A percentile compares a stretch with the other conserved stretches of the same genome.
phyloP scores from a whole-genome alignment of 2,888 invertebrate species.

The Scrobipalpa atriplicella region DNA sequence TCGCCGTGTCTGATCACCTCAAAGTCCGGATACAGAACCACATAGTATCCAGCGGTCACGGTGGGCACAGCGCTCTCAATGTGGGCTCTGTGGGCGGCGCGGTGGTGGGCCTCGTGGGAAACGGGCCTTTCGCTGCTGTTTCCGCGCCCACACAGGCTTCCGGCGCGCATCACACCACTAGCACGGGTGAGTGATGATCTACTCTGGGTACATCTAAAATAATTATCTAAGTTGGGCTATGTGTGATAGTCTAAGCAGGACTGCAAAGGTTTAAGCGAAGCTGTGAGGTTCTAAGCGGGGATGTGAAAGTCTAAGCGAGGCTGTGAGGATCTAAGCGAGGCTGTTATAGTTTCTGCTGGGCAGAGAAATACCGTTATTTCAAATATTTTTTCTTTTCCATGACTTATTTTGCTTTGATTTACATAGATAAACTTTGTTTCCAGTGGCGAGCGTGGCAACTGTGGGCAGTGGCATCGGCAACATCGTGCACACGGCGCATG shows the following conservation, averaged over 20 bases:
- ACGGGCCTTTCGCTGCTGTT: conserved; percentile 60
- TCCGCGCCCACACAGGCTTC: conserved; percentile 47
- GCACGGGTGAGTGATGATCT: conserved; percentile 32
- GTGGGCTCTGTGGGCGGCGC: conserved; percentile 34
- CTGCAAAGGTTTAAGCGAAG: too few species aligned
- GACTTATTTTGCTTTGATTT: neutral
- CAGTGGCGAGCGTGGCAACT: conserved; percentile 41
- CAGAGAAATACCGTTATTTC: too few species aligned
- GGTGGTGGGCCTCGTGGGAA: conserved; percentile 63
- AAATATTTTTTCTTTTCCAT: neutral
- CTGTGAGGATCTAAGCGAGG: too few species aligned
- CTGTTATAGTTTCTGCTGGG: too few species aligned
- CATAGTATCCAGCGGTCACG: conserved; percentile 51
- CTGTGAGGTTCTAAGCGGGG: too few species aligned
- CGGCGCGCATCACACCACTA: conserved; percentile 48
- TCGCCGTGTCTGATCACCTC: conserved; percentile 29
- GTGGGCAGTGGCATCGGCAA: conserved; percentile 27
- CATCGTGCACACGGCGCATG: neutral
- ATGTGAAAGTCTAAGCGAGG: too few species aligned
- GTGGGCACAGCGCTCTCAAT: conserved; percentile 40
- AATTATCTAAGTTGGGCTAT: too few species aligned
- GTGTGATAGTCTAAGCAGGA: too few species aligned
- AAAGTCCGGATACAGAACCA: conserved; percentile 68
- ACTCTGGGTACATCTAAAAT: too few species aligned
- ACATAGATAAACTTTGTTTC: neutral